phyloP scores from a whole-genome alignment of 2,797 vertebrate species.

The Peromyscus melanophrys region DNA sequence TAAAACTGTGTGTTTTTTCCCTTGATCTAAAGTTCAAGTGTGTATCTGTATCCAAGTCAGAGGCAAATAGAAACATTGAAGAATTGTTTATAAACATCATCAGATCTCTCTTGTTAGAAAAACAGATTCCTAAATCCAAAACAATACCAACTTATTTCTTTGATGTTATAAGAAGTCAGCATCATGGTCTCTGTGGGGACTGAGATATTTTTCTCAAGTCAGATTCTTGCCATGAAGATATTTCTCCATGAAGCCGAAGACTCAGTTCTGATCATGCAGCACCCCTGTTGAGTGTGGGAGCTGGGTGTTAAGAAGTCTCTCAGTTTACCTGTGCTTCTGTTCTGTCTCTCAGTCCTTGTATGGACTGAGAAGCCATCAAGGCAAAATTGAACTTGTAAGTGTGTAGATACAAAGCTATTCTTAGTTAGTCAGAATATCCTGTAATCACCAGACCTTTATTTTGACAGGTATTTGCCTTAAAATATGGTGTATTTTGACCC shows the following conservation, averaged over 20 bases:
- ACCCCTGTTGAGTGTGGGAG: neutral
- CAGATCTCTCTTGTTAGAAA: neutral
- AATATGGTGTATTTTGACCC: slow-evolving; percentile 56
- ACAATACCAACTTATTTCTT: neutral
- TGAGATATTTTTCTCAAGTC: neutral
- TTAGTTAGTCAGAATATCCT: neutral
- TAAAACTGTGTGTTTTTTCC: neutral
- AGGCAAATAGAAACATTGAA: neutral
- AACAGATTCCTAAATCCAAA: neutral
- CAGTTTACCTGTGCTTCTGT: neutral
- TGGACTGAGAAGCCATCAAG: neutral
- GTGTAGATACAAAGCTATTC: neutral
- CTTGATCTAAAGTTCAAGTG: slow-evolving; percentile 20
- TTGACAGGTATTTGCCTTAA: slow-evolving; percentile 67
- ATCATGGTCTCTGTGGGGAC: neutral
- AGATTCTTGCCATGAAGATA: neutral
- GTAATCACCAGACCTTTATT: slow-evolving; percentile 58
- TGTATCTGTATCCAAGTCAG: neutral
- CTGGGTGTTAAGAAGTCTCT: neutral
- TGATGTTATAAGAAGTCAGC: neutral
- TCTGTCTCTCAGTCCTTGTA: neutral
- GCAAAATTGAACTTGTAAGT: neutral
- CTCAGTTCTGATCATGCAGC: neutral
- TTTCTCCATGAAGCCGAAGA: neutral
- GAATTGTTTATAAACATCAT: neutral